A percentile compares a stretch with the other conserved stretches of the same genome.
Evolutionary conservation across 2,888 invertebrate species (phyloP).

Genomic region (Lymantria dispar): DNA sequence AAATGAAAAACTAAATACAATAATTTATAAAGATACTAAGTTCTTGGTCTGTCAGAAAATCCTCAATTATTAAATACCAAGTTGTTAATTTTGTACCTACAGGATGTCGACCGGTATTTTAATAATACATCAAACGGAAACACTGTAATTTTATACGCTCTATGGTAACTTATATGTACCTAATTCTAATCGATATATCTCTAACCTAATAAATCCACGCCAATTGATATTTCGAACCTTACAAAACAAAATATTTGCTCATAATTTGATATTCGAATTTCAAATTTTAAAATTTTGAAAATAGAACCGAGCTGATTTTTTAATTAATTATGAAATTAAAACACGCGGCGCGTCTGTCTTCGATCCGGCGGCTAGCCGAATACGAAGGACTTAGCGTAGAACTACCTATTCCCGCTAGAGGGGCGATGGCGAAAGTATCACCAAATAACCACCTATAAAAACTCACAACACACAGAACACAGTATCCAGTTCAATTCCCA

Average conservation of each 20-base stretch:
- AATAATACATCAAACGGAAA: conserved; percentile 26
- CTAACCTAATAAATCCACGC: neutral
- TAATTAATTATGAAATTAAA: conserved; percentile 22
- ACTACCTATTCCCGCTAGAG: conserved; percentile 59
- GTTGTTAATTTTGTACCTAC: conserved; percentile 12
- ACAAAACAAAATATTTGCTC: neutral
- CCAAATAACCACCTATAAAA: conserved; percentile 80
- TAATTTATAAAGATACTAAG: no score
- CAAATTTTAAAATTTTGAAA: neutral
- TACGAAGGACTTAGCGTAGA: conserved; percentile 66
- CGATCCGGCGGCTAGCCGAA: conserved; percentile 53
- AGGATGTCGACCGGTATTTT: conserved; percentile 23
- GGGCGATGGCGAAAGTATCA: conserved; percentile 78
- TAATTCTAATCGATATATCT: neutral
- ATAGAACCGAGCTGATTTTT: conserved; percentile 5
- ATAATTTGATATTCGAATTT: neutral
- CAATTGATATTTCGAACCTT: neutral
- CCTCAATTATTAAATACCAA: neutral
- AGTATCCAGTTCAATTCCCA: conserved; percentile 79
- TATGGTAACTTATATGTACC: conserved; percentile 8
- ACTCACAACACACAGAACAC: conserved; percentile 61
- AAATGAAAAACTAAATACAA: no score
- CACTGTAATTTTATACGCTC: conserved; percentile 23
- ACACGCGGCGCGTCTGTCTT: conserved; percentile 64
- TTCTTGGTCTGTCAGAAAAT: no score